Evolutionary conservation across 2,113 vertebrate species (phyloP).

Genomic region (Saimiri boliviensis): DNA sequence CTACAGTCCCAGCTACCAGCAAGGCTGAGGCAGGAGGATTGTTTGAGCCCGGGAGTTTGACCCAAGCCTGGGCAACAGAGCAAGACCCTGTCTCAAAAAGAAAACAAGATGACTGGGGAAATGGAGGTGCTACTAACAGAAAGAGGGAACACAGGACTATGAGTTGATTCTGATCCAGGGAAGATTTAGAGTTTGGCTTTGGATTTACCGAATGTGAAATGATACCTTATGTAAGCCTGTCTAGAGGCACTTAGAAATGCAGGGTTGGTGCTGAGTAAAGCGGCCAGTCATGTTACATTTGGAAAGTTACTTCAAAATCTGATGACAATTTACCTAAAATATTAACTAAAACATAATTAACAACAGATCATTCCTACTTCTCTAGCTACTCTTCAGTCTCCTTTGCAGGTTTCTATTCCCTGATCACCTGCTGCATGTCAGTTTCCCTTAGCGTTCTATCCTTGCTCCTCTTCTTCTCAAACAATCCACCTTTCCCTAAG

Average conservation of each 20-base stretch:
- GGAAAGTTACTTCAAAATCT: neutral
- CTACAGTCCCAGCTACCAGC: no score
- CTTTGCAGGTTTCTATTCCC: neutral
- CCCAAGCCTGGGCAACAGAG: no score
- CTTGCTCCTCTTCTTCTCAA: neutral
- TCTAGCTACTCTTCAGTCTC: neutral
- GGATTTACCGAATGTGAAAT: neutral
- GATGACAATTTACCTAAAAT: neutral
- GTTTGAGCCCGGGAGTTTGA: no score
- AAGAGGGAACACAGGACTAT: neutral
- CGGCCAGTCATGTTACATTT: neutral
- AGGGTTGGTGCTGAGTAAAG: neutral
- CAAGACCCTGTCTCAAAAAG: no score
- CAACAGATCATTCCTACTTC: neutral
- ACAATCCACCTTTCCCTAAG: neutral
- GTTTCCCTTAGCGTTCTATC: neutral
- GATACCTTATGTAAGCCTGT: neutral
- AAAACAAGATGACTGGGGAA: neutral
- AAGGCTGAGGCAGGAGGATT: no score
- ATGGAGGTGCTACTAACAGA: neutral
- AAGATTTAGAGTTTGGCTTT: neutral
- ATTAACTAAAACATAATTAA: neutral
- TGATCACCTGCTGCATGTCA: neutral
- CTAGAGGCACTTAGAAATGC: neutral
- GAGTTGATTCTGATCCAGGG: neutral